Base-by-base conservation (phyloP, 2,113 vertebrate genomes). In the Actenoides hombroni region DNA sequence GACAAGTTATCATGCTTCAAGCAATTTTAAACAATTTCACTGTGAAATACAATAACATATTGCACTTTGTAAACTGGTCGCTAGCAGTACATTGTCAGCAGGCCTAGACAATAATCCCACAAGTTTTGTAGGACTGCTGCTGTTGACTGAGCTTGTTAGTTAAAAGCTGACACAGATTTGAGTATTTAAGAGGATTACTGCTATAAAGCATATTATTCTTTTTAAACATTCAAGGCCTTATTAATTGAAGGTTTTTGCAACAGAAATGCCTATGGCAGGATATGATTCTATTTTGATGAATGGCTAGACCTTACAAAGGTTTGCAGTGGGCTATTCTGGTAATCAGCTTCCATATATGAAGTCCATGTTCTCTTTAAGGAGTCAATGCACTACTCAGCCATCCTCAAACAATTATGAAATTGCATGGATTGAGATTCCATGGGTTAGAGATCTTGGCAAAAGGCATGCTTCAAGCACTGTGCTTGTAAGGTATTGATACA, bases 121-220 rank as follows among this genome's bases (percentile, higher is more conserved):
- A 81, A 98, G 93, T 95, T 80, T 95, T 96, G 91, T 93, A 97
- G 80, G 88, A 93, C 90, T 21, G 59, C 77, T 95, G 96, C 83
- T 10, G 57, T 98, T 98, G 31, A 57, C 56, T 84, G 80, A 95
- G 94, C 94, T 98, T 97, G 97, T 98, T 98, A 97, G 98, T 95
- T 97, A 97, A 97, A 98, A 98, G 95, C 97, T 98, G 98, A 95
- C 96, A 97, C 96, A 97, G 94, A 96, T 92, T 96, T 5, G 85
- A 96, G 93, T 97, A 96, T 97, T 98, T 98, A 98, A 98, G 97
- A 98, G 97, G 97, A 98, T 98, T 98, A 98, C 95, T 96, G 92
- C 92, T 97, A 97, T 97, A 98, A 98, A 97, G 92, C 92, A 96
- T 96, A 96, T 95, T 97, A 85, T 95, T 97, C 97, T 97, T 96